Percentiles rank a stretch among this genome's conserved stretches.
Conservation (phyloP, 1,140 invertebrate species). For the Zophobas morio region DNA sequence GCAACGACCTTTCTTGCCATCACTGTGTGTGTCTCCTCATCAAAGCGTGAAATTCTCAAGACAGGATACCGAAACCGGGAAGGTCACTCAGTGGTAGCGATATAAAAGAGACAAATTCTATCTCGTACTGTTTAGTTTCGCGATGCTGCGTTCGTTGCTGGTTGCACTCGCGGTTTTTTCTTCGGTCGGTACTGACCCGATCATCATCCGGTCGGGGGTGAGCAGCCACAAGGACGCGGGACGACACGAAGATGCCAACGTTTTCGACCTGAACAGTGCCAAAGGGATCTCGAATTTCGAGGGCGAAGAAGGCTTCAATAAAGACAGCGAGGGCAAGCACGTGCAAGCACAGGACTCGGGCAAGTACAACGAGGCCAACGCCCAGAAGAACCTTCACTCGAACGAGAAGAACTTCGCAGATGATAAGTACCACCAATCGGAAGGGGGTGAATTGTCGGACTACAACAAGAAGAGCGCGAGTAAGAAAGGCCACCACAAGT, state of each 20-base stretch:
- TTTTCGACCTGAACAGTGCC: constrained; percentile 50
- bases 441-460: constrained; percentile 58
- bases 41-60: constrained; percentile 51
- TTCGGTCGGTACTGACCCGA: constrained; percentile 40
- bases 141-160: constrained; percentile 38
- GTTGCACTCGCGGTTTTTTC: constrained; percentile 35
- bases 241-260: constrained; percentile 52
- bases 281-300: constrained; percentile 54
- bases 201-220: constrained; percentile 56
- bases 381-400: constrained; percentile 57
- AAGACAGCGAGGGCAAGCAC: constrained; percentile 58
- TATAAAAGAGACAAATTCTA: constrained; percentile 35
- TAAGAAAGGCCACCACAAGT: constrained; percentile 76
- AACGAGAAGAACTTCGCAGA: constrained; percentile 58
- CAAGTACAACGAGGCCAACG: constrained; percentile 56
- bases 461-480: constrained; percentile 70
- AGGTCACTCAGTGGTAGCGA: constrained; percentile 38
- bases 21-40: constrained; percentile 49
- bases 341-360: constrained; percentile 57
- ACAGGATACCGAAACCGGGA: constrained; percentile 46
- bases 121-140: constrained; percentile 12
- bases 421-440: constrained; percentile 59
- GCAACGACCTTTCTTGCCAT: constrained; percentile 20
- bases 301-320: constrained; percentile 61
- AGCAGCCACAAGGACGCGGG: constrained; percentile 50